Evolutionary conservation across 1,140 invertebrate genomes (phyloP).

Genomic region (Ceratosolen solmsi): DNA sequence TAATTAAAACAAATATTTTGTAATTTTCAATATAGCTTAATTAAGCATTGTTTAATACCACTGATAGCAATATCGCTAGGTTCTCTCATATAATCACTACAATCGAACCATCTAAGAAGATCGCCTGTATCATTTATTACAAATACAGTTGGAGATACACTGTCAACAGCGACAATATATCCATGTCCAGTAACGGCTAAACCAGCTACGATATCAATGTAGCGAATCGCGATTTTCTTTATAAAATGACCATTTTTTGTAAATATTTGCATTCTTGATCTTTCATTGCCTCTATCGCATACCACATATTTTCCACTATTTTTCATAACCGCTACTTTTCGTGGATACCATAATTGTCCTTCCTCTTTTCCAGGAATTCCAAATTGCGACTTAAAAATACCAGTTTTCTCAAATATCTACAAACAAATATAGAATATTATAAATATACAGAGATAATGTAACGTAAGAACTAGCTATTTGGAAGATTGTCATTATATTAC

Average conservation of each 20-base stretch:
- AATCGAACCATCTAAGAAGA: slow-evolving; percentile 95
- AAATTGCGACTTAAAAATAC: slow-evolving; percentile 91
- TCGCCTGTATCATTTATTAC: slow-evolving; percentile 92
- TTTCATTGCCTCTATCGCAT: slow-evolving; percentile 95
- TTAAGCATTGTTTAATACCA: slow-evolving; percentile 73
- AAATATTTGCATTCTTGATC: slow-evolving; percentile 97
- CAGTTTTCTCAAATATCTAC: slow-evolving; percentile 91
- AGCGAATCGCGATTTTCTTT: slow-evolving; percentile 94
- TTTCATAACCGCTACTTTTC: slow-evolving; percentile 94
- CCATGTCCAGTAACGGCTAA: slow-evolving; percentile 91
- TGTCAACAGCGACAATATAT: slow-evolving; percentile 97
- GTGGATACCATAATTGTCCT: slow-evolving; percentile 96
- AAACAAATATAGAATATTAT: slow-evolving; percentile 49
- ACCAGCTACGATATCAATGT: slow-evolving; percentile 98
- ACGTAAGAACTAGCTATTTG: neutral
- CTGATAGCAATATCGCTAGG: slow-evolving; percentile 96
- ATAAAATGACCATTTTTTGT: slow-evolving; percentile 90
- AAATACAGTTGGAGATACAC: slow-evolving; percentile 97
- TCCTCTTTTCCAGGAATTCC: slow-evolving; percentile 93
- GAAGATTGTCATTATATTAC: slow-evolving; percentile 72
- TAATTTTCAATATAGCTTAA: neutral
- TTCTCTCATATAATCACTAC: slow-evolving; percentile 96
- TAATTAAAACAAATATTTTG: slow-evolving; percentile 13
- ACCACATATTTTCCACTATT: slow-evolving; percentile 93
- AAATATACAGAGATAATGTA: neutral